Conservation (phyloP, 37 sponge, comb jelly and placozoan genomes). For the Agelas oroides region DNA sequence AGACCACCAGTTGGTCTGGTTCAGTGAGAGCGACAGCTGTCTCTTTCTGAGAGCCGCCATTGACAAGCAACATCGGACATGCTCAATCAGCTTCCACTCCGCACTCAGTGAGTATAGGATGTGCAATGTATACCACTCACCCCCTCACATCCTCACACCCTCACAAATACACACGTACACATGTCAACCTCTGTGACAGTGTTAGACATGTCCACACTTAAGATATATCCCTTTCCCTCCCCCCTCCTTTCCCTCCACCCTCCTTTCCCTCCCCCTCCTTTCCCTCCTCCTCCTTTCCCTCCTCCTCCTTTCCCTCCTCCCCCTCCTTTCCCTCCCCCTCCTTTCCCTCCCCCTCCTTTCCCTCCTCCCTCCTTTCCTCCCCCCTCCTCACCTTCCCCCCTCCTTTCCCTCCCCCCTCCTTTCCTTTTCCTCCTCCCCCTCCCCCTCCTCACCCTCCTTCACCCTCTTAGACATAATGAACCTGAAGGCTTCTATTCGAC, state of each 20-base stretch:
- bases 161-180: neutral
- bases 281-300: neutral
- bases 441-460: too few relatives aligned
- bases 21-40: slow-evolving; percentile 9
- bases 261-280: neutral
- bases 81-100: slow-evolving; percentile 35
- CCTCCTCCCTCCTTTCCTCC: neutral
- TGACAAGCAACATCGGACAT: slow-evolving; percentile 22
- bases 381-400: neutral
- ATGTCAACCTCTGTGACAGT: too few relatives aligned
- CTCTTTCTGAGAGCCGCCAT: slow-evolving; percentile 46
- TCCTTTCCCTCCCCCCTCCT: neutral
- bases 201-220: too few relatives aligned
- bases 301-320: neutral
- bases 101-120: slow-evolving; percentile 54
- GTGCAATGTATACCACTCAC: neutral
- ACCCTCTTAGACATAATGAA: slow-evolving; percentile 29
- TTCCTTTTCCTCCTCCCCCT: too few relatives aligned
- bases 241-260: neutral
- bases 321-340: neutral
- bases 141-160: neutral
- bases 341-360: neutral
- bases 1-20: slow-evolving; percentile 38
- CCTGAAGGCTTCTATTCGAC: neutral
- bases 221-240: too few relatives aligned